Evolutionary conservation across 30 jellyfish, hydroid and myxozoan species (phyloP), one percentile per base, ranked within the genome.

Genomic region (Clytia hemisphaerica): DNA sequence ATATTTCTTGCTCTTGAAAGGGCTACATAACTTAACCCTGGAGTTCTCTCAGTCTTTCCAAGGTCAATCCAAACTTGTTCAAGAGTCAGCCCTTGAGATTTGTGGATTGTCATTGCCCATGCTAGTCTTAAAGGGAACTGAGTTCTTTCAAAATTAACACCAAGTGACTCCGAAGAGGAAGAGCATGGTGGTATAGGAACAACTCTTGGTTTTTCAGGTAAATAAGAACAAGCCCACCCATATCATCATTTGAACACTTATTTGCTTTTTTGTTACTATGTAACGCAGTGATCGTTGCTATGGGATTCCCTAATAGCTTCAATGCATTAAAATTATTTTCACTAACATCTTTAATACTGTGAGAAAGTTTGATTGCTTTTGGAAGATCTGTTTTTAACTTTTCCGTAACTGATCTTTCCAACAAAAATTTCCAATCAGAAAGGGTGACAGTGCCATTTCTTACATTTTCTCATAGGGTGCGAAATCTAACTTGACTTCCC

Each of bases 101-200:
- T 79, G 53, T 79, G 93, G 42, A 79, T 79, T 5, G 93, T 58
- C 7, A 79, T 57, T 37, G 87, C 62, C 93, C 88, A 70, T n/a
- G 90, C 79, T 32, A 78, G 73, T 32, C 45, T 34, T 26, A 78
- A 47, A 2, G 89, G 79, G 18, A 78, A 29, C 44, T 78, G 86
- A n/a, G n/a, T n/a, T n/a, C n/a, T n/a, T n/a, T n/a, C n/a, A n/a
- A n/a, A n/a, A n/a, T n/a, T n/a, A n/a, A n/a, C n/a, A n/a, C n/a
- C n/a, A n/a, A n/a, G n/a, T n/a, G n/a, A n/a, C n/a, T n/a, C n/a
- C n/a, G n/a, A n/a, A n/a, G n/a, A n/a, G n/a, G n/a, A n/a, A n/a
- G n/a, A n/a, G n/a, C n/a, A n/a, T n/a, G n/a, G n/a, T n/a, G n/a
- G n/a, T 9, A 54, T 59, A 34, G 62, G 72, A 77, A 73, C 59